Evolutionary conservation across 2,888 invertebrate genomes (phyloP), one percentile per base, ranked within the genome.

Genomic region (Sycophila texana): DNA sequence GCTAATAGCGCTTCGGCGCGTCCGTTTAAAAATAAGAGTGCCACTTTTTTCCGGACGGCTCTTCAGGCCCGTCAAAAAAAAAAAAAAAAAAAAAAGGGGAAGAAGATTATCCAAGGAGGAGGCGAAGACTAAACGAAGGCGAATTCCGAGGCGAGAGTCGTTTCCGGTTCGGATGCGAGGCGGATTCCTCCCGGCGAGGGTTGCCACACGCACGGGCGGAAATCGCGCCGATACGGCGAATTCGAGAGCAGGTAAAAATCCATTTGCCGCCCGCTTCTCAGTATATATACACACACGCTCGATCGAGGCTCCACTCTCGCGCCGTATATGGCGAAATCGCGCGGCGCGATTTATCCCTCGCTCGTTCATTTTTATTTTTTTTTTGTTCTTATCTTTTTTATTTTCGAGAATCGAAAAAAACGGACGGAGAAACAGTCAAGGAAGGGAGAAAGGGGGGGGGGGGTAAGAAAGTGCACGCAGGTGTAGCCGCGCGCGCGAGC

Each of bases 171-270:
- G 71, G 71, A 80, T 57, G 67, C 68, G 47, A 7, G 26, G 14
- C 18, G n/a, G 68, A 80, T 73, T 75, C 57, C 67, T 58, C 22
- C 39, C 53, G 30, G 18, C 18, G 66, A 51, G 66, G 61, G 13
- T 39, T 39, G 10, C 39, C 10, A 39, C 39, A 10, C 39, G 10
- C 60, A 10, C 65, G 10, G 61, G 30, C 75, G 79, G 78, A 79
- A 75, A 71, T 71, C 18, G 75, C 26, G 53, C n/a, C 39, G 71
- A 47, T 80, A 80, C 77, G 77, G 70, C 70, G 80, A 74, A 77
- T 68, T 65, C 13, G 68, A 63, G 26, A 22, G 57, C 77, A 80
- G 80, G 80, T 80, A 80, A 80, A 60, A 79, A 61, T 55, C 75
- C 70, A 51, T 63, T 68, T 68, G 30, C 16, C 16, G 22, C 49